Evolutionary conservation across 2,797 vertebrate species (phyloP), one percentile per base, ranked within the genome.

Genomic region (Lindbergichthys nudifrons): DNA sequence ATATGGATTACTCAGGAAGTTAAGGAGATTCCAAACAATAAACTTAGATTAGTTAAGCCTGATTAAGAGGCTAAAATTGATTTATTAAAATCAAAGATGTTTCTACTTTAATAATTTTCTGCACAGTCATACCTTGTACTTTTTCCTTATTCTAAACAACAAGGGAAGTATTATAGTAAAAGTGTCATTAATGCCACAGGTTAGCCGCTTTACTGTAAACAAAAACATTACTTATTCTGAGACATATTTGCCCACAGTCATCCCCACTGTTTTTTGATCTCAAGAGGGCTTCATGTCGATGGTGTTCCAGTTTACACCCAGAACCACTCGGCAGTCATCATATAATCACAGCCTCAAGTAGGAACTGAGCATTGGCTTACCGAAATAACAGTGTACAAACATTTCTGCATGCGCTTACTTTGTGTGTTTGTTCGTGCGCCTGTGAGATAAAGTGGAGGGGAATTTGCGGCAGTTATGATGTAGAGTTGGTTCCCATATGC

Each of bases 401-500:
- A 47, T 65, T 60, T 73, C 48, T 70, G 51, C 30, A 57, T 66
- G 43, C 51, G 19, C 32, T 59, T 50, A 42, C 30, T 64, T 43
- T 63, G 63, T 70, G 14, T 67, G 57, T 82, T 19, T 45, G 42
- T 66, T 19, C 3, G 3, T 75, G 52, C 61, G 41, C 47, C 9
- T 19, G 23, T 67, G 62, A 47, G 36, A 62, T 42, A 23, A 36
- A 63, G 30, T 39, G 36, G 18, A 30, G 69, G n/a, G 60, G 64
- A 83, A 71, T 81, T 75, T 32, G 53, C 66, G 30, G 57, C 57
- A 50, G 76, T 75, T 71, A 46, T 73, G 58, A 68, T 79, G 50
- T 77, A 45, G 21, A 65, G 50, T 68, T 66, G 0, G 79, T 88
- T 89, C 72, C 77, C 64, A 48, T 81, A 66, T 84, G 60, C 7